A percentile compares a stretch with the other conserved stretches of the same genome.
Conservation (phyloP, 2,797 vertebrate genomes). For the Carapus acus region DNA sequence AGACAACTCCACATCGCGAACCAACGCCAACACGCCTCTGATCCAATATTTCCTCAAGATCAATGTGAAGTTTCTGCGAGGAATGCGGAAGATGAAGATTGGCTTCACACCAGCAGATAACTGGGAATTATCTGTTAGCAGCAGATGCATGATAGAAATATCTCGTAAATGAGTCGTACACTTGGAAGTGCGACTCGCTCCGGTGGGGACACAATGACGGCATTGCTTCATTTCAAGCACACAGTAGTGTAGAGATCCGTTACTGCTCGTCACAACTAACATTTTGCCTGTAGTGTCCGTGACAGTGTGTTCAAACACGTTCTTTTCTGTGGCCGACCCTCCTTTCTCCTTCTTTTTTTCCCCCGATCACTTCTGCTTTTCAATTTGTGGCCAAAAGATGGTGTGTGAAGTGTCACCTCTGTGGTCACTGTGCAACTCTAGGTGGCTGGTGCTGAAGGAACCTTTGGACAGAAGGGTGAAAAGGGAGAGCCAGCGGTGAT, state of each 20-base stretch:
- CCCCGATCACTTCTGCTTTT: slow-evolving; percentile 12
- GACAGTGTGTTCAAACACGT: slow-evolving; percentile 5
- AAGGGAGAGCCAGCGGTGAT: slow-evolving; percentile 96
- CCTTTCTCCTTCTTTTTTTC: too few relatives aligned
- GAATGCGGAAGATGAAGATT: slow-evolving; percentile 2
- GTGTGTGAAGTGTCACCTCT: slow-evolving; percentile 35
- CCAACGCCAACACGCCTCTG: too few relatives aligned
- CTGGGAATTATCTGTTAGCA: background rate
- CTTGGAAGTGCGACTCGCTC: slow-evolving; percentile 22
- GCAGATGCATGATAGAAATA: slow-evolving; percentile 21
- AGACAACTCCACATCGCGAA: too few relatives aligned
- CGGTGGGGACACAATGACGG: slow-evolving; percentile 42
- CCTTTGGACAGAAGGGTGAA: slow-evolving; percentile 89
- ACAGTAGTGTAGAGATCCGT: slow-evolving; percentile 9
- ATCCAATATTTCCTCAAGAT: background rate
- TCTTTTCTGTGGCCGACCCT: slow-evolving; percentile 15
- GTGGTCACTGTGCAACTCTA: slow-evolving; percentile 57
- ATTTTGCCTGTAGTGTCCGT: slow-evolving; percentile 25
- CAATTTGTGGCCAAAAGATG: slow-evolving; percentile 6
- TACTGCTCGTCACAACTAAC: slow-evolving; percentile 45
- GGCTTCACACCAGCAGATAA: background rate
- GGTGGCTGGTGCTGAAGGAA: slow-evolving; percentile 78
- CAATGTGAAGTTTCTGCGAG: background rate
- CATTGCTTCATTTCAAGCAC: slow-evolving; percentile 52
- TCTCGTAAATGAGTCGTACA: background rate